These are phyloP conservation scores for Coccyzus lansbergi DNA, from an alignment of 2,797 vertebrate species.

Conservation along the genomic window DNA sequence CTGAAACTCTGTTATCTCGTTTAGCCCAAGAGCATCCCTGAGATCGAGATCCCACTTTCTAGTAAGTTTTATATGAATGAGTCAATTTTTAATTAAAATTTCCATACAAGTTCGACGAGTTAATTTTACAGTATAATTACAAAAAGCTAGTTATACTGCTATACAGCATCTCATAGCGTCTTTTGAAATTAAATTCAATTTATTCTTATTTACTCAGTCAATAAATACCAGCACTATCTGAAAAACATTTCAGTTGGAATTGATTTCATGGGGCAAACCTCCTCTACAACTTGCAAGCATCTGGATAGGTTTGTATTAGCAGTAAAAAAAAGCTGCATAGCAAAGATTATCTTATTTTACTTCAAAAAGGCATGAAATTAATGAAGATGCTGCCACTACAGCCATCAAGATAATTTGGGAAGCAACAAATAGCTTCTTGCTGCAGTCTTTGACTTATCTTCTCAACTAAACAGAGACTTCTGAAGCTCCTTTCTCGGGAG, in stretches of 20 bases:
- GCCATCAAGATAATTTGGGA: neutral
- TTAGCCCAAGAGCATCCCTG: neutral
- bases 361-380: neutral
- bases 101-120: conserved; percentile 1
- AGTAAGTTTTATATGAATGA: neutral
- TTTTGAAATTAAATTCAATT: neutral
- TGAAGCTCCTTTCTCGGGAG: neutral
- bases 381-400: neutral
- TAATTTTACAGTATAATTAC: conserved; percentile 11
- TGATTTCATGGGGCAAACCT: neutral
- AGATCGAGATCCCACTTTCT: neutral
- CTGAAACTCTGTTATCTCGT: neutral
- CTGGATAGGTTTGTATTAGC: neutral
- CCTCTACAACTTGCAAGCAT: neutral
- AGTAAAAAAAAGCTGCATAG: neutral
- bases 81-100: conserved; percentile 4
- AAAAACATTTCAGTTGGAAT: neutral
- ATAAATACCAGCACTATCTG: neutral
- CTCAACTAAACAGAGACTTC: neutral
- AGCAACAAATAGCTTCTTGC: neutral
- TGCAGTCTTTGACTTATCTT: neutral
- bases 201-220: neutral
- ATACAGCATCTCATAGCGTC: neutral
- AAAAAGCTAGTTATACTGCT: neutral
- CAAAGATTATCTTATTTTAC: neutral